Base-by-base conservation (phyloP, 2,797 vertebrate species). In the Pseudochaenichthys georgianus region DNA sequence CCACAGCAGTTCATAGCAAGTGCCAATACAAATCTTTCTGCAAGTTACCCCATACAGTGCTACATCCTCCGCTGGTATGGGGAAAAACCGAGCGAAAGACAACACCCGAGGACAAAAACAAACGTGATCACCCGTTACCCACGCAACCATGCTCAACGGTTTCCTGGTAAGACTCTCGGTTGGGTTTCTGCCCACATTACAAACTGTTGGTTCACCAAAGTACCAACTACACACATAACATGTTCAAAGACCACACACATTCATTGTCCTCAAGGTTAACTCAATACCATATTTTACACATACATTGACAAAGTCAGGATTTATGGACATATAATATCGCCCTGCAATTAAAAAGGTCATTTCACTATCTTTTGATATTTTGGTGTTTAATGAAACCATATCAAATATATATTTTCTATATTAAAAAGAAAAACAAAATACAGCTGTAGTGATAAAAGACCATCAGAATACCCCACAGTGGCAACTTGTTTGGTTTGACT, bases 1-100 rank as follows among this genome's bases (percentile, higher is more conserved):
- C 92, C 90, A 93, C 94, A 95, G 95, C 92, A 95, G 89, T 93
- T 95, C 90, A 34, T 57, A 87, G 87, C 77, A 71, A 90, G 88
- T 91, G 85, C 38, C 12, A 64, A 53, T 60, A 47, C 41, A 16
- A 65, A 55, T 63, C n/a, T n/a, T 55, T 65, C 46, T 48, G 21
- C 21, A 62, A 53, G 28, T 23, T 13, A 48, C 50, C 43, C 54
- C 41, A 75, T 16, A 43, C 31, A 54, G 53, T 9, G 23, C 34
- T 68, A 41, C 34, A 77, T 48, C 21, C 54, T 66, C 23, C 13
- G 61, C 73, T 80, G 71, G 43, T 42, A 41, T 3, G 50, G 23
- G 23, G 67, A 74, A 68, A 65, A 10, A 13, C 5, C 9, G 34
- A 72, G 38, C 13, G 28, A 53, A 62, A 19, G 9, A 63, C 42